Conservation (phyloP, 2,888 invertebrate species). For the Diplazon laetatorius region DNA sequence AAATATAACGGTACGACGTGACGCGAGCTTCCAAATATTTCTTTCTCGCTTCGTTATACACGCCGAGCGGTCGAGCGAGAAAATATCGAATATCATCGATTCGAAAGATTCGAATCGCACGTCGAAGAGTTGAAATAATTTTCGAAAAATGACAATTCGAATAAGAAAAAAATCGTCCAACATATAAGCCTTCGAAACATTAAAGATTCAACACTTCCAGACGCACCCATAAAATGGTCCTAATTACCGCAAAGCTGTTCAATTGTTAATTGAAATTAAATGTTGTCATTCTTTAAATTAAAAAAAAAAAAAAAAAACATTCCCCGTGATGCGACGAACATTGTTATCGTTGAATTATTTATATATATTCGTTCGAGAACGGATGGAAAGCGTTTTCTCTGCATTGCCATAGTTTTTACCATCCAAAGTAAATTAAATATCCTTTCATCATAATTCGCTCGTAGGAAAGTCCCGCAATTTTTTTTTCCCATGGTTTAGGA, state of each 20-base stretch:
- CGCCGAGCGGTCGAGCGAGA: slow-evolving; percentile 22
- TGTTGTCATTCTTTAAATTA: background rate
- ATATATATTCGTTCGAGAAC: slow-evolving; percentile 1
- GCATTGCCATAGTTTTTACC: slow-evolving; percentile 17
- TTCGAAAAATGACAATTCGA: too few relatives aligned
- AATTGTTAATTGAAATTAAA: background rate
- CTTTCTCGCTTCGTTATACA: slow-evolving; percentile 56
- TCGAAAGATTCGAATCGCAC: slow-evolving; percentile 35
- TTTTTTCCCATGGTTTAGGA: slow-evolving; percentile 53
- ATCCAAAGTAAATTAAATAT: background rate
- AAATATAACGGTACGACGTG: slow-evolving; percentile 75
- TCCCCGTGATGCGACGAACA: background rate
- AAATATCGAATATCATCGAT: slow-evolving; percentile 44
- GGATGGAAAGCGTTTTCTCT: slow-evolving; percentile 57
- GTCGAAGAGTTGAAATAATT: too few relatives aligned
- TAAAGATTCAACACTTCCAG: too few relatives aligned
- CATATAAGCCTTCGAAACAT: too few relatives aligned
- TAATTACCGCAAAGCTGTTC: too few relatives aligned
- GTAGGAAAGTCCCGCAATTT: slow-evolving; percentile 39
- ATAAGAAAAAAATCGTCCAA: too few relatives aligned
- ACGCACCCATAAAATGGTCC: too few relatives aligned
- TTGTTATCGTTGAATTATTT: background rate
- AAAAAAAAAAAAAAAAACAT: background rate
- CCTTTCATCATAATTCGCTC: slow-evolving; percentile 36
- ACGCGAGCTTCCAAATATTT: slow-evolving; percentile 74